Base-by-base conservation (phyloP, 2,888 invertebrate genomes). In the Cephus pulcher region DNA sequence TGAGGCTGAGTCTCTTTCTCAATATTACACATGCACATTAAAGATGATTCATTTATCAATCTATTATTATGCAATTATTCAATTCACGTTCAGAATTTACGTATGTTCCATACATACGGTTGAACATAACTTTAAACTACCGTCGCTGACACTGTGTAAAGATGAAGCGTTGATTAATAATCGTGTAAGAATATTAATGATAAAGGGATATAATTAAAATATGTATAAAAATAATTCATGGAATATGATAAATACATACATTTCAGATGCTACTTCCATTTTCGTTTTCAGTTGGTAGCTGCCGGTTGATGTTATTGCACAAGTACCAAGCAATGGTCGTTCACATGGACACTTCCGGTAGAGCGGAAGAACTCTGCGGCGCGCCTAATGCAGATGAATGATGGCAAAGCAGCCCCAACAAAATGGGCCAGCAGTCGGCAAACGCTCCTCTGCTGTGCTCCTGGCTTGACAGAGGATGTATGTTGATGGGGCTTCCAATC, bases 311-410 rank as follows among this genome's bases (percentile, higher is more conserved):
- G 80, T 32, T 69, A 69, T 75, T 32, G 69, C 34, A 75, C 40
- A 75, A 71, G 78, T 76, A 80, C 68, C 79, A 80, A 80, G 33
- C 33, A 23, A 32, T 34, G 71, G 71, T 82, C 79, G 88, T 89
- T 89, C 87, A 86, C 89, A 88, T 89, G 88, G 86, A 88, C 85
- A 83, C 89, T 89, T 88, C 88, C 88, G 95, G 94, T 80, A 90
- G 93, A 78, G 94, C 95, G 78, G 90, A 93, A 82, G 86, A 92
- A 69, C 92, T 89, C 89, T 77, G 84, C 84, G 75, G 84, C 87
- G 75, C 77, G 82, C 79, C 75, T 71, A 71, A 71, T 71, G 71
- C 71, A 34, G 71, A 71, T 34, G 71, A 71, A 71, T 71, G 71
- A 71, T 34, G 71, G 71, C 71, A 34, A 71, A 71, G 12, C 34